A percentile compares a stretch with the other conserved stretches of the same genome.
These are phyloP conservation scores for Odocoileus virginianus DNA, from an alignment of 2,113 vertebrate genomes.

Conservation along the genomic window DNA sequence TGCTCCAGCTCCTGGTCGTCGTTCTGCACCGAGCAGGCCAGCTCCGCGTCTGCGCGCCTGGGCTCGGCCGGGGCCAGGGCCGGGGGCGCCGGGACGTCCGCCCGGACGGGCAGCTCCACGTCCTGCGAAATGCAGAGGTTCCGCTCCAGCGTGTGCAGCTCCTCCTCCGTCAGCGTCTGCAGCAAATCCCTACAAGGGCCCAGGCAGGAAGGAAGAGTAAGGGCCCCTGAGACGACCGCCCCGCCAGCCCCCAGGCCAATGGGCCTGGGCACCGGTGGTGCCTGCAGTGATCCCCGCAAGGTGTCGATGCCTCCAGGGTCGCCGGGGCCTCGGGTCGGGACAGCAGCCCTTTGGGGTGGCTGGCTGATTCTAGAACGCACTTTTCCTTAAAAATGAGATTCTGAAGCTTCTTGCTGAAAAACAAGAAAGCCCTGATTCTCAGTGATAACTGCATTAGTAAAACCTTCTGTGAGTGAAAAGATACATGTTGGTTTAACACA, in stretches of 20 bases:
- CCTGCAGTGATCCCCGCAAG: fast-evolving
- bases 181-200: conserved; percentile 88
- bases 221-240: not conserved
- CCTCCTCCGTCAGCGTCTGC: conserved; percentile 92
- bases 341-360: fast-evolving
- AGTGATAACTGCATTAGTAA: not conserved
- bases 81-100: conserved; percentile 69
- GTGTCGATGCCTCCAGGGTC: not conserved
- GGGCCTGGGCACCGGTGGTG: fast-evolving
- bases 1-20: conserved; percentile 96
- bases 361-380: fast-evolving
- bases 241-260: fast-evolving
- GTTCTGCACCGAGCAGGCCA: conserved; percentile 98
- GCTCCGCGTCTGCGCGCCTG: conserved; percentile 84
- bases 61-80: conserved; percentile 79
- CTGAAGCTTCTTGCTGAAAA: not conserved
- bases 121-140: conserved; percentile 96
- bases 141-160: conserved; percentile 88
- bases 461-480: not conserved
- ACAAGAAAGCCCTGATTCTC: not conserved
- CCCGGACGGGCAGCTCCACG: conserved; percentile 81
- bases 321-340: fast-evolving
- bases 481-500: not conserved
- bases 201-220: not conserved
- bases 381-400: not conserved